A percentile compares a stretch with the other conserved stretches of the same genome.
These are phyloP conservation scores for Tyrophagus putrescentiae DNA, from an alignment of 1,140 invertebrate species.

Conservation along the genomic window DNA sequence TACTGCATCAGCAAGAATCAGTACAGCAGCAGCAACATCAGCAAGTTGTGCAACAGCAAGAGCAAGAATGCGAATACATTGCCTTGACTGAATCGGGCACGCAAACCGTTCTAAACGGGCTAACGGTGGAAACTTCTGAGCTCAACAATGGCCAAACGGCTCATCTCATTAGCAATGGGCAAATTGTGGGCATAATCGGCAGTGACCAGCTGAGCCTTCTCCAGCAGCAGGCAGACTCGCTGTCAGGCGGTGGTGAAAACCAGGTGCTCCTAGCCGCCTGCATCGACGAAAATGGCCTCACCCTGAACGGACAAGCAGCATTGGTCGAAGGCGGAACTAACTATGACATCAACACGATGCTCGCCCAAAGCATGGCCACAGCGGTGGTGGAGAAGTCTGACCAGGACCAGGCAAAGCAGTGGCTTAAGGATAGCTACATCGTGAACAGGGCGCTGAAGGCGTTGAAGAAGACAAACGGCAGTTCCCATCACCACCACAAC, in stretches of 20 bases:
- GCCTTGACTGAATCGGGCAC: background rate
- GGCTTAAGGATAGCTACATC: conserved; percentile 17
- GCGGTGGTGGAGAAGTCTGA: background rate
- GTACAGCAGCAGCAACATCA: no score
- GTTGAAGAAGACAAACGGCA: conserved; percentile 14
- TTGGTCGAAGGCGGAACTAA: background rate
- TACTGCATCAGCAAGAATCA: no score
- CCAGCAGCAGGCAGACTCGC: background rate
- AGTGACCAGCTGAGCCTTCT: conserved; percentile 10
- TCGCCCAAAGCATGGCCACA: background rate
- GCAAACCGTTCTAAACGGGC: background rate
- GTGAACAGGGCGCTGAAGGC: conserved; percentile 11
- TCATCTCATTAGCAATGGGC: conserved; percentile 4
- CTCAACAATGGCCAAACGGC: background rate
- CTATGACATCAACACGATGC: conserved; percentile 17
- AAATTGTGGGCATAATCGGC: conserved; percentile 20
- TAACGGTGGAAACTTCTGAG: background rate
- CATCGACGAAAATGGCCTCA: background rate
- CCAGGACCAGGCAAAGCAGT: conserved; percentile 14
- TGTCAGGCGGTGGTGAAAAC: background rate
- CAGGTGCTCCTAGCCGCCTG: background rate
- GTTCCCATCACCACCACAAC: background rate
- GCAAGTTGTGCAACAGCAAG: background rate
- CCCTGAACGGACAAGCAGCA: background rate
- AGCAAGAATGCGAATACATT: conserved; percentile 10